Evolutionary conservation across 2,888 invertebrate genomes (phyloP).

Genomic region (Drosophila melanosoma): DNA sequence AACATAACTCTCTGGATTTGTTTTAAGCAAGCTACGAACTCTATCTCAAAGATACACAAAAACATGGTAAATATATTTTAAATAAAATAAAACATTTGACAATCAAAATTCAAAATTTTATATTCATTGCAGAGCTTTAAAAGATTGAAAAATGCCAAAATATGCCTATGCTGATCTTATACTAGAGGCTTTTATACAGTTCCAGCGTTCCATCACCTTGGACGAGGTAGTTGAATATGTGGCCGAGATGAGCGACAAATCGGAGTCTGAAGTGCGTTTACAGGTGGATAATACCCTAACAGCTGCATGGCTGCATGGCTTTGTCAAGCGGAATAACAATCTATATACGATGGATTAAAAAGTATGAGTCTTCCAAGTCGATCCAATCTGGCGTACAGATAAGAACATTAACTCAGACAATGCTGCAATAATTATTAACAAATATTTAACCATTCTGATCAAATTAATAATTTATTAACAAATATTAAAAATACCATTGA

Average conservation of each 20-base stretch:
- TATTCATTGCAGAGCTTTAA: not conserved
- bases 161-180: slow-evolving; percentile 60
- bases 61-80: too few relatives aligned
- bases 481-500: not conserved
- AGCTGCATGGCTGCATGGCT: slow-evolving; percentile 64
- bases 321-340: slow-evolving; percentile 32
- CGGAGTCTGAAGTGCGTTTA: slow-evolving; percentile 41
- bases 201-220: slow-evolving; percentile 51
- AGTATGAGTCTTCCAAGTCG: not conserved
- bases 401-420: not conserved
- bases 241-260: slow-evolving; percentile 51
- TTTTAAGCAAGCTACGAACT: not conserved
- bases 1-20: not conserved
- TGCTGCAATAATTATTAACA: not conserved
- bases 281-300: slow-evolving; percentile 62
- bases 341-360: slow-evolving; percentile 24
- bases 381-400: too few relatives aligned
- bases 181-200: slow-evolving; percentile 59
- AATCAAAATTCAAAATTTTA: not conserved
- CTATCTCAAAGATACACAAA: not conserved
- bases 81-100: not conserved
- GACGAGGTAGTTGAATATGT: slow-evolving; percentile 58
- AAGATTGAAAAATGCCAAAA: slow-evolving; percentile 46
- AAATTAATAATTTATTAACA: too few relatives aligned
- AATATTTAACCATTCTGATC: not conserved